phyloP scores from a whole-genome alignment of 2,888 invertebrate species.

The Acanthosepion lycidas region DNA sequence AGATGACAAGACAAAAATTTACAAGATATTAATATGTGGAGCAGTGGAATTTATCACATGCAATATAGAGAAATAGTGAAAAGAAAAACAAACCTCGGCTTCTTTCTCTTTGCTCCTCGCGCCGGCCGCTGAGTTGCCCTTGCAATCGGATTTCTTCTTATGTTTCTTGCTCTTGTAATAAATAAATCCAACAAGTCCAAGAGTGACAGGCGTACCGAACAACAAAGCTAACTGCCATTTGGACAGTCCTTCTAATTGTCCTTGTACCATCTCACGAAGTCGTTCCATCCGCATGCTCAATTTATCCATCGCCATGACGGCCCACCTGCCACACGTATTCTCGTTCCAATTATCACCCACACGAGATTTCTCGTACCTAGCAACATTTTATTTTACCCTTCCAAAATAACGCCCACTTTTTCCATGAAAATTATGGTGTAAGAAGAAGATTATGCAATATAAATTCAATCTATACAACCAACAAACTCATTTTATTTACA shows the following conservation, averaged over 20 bases:
- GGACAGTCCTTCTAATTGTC: slow-evolving; percentile 60
- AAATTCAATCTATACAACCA: too few relatives aligned
- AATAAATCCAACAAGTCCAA: slow-evolving; percentile 85
- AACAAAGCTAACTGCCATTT: slow-evolving; percentile 91
- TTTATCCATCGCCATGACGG: not conserved
- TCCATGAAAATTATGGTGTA: too few relatives aligned
- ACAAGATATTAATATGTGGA: not conserved
- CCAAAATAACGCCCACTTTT: too few relatives aligned
- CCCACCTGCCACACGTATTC: slow-evolving; percentile 23
- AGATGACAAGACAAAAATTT: not conserved
- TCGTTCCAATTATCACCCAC: not conserved
- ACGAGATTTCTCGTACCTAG: slow-evolving; percentile 41
- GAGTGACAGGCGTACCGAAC: slow-evolving; percentile 87
- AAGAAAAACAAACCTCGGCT: not conserved
- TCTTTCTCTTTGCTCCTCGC: not conserved
- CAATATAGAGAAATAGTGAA: not conserved
- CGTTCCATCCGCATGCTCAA: not conserved
- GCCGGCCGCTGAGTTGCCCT: not conserved
- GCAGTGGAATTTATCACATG: not conserved
- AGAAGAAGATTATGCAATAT: too few relatives aligned
- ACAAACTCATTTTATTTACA: too few relatives aligned
- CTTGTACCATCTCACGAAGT: not conserved
- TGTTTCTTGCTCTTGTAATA: slow-evolving; percentile 77
- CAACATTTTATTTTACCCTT: not conserved
- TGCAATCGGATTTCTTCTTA: not conserved